Evolutionary conservation across 2,888 invertebrate species (phyloP), one percentile per base, ranked within the genome.

Genomic region (Lomographa bimaculata): DNA sequence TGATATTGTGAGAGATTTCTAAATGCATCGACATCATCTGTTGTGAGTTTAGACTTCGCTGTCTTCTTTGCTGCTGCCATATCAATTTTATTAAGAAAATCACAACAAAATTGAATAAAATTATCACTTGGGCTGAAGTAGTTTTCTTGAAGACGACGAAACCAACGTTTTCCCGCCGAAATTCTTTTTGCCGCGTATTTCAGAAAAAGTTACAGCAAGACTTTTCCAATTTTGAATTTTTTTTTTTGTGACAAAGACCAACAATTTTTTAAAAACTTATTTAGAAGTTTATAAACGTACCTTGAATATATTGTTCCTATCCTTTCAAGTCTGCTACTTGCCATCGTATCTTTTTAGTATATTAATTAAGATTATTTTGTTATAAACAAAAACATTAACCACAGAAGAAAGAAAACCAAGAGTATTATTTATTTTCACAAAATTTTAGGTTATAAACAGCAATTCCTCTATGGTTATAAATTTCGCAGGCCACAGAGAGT

Each of bases 281-380:
- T n/a, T n/a, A n/a, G n/a, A n/a, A n/a, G n/a, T n/a, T n/a, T n/a
- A n/a, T n/a, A n/a, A 14, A 4, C 68, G 54, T 84, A 94, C 94
- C 94, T 90, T 2, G 92, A 87, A 62, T 91, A 93, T 64, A 94
- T 94, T 11, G 94, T 94, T 27, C 94, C 94, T 62, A 94, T 92
- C 76, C 92, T 93, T 81, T 94, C 94, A 48, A 94, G 82, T 55
- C 94, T 90, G 73, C 92, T 93, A 48, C 91, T 91, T 16, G 93
- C 93, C 93, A 94, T 94, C 40, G 7, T 37, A 3, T 14, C 19
- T 44, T 23, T 11, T n/a, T n/a, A n/a, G n/a, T n/a, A n/a, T n/a
- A n/a, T n/a, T n/a, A n/a, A n/a, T n/a, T n/a, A n/a, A n/a, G n/a
- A 16, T 5, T 18, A 3, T 10, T 7, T 11, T n/a, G n/a, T n/a